phyloP scores from a whole-genome alignment of 2,888 invertebrate genomes.

The Deilephila porcellus region DNA sequence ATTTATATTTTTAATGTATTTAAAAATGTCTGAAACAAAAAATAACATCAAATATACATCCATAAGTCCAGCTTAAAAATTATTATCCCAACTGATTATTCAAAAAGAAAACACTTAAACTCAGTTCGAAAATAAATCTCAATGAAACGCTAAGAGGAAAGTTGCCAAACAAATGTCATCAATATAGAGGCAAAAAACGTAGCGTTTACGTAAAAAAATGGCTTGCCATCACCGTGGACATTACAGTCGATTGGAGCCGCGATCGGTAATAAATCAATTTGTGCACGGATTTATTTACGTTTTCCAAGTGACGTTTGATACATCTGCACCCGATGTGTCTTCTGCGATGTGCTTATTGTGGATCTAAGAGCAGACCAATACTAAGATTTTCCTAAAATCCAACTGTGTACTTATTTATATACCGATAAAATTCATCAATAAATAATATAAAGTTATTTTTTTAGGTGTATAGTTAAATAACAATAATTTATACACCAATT shows the following conservation, averaged over 20 bases:
- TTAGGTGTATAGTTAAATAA: no score
- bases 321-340: slow-evolving; percentile 38
- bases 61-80: neutral
- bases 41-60: no score
- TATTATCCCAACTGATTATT: neutral
- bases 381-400: neutral
- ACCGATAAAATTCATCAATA: no score
- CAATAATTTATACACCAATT: no score
- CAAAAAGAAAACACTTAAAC: neutral
- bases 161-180: slow-evolving; percentile 19
- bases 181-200: neutral
- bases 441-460: no score
- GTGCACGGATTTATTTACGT: slow-evolving; percentile 64
- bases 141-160: neutral
- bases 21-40: no score
- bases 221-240: slow-evolving; percentile 49
- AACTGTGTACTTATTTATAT: no score
- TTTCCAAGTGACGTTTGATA: slow-evolving; percentile 61
- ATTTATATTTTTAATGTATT: no score
- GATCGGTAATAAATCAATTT: slow-evolving; percentile 65
- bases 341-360: slow-evolving; percentile 9
- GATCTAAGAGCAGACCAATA: neutral
- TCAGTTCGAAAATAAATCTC: neutral
- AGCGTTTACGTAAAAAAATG: slow-evolving; percentile 45
- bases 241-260: slow-evolving; percentile 52